These are phyloP conservation scores for Gymnobelideus leadbeateri DNA, from an alignment of 2,113 vertebrate species.

Conservation along the genomic window DNA sequence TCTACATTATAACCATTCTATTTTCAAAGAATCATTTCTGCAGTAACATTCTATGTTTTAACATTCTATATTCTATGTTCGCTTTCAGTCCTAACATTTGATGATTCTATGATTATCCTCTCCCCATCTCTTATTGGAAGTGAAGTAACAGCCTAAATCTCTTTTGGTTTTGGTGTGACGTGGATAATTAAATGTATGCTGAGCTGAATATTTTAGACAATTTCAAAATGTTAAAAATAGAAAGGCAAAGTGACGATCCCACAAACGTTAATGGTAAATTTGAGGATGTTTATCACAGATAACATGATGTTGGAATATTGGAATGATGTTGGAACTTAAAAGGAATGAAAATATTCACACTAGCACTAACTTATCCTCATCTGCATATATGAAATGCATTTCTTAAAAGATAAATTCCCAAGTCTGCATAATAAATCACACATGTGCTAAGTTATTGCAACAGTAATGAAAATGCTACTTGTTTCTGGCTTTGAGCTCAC, in stretches of 20 bases:
- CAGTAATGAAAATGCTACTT: background rate
- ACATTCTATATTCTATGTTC: background rate
- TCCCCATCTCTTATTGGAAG: slow-evolving; percentile 27
- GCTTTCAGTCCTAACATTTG: slow-evolving; percentile 6
- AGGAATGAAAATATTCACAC: background rate
- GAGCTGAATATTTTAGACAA: slow-evolving; percentile 46
- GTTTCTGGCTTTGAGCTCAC: slow-evolving; percentile 21
- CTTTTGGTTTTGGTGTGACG: slow-evolving; percentile 23
- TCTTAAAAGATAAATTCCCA: background rate
- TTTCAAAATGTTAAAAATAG: slow-evolving; percentile 38
- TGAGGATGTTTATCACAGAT: background rate
- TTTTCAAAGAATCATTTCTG: background rate
- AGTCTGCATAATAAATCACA: background rate
- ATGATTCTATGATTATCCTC: background rate
- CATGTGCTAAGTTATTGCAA: background rate
- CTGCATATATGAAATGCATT: background rate
- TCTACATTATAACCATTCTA: background rate
- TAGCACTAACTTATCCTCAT: background rate
- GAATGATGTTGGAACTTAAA: background rate
- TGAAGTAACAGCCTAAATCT: slow-evolving; percentile 4
- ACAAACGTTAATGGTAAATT: slow-evolving; percentile 1
- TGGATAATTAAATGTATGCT: slow-evolving; percentile 47
- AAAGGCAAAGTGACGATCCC: background rate
- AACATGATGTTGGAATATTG: slow-evolving; percentile 7
- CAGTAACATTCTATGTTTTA: background rate